These are phyloP conservation scores for Tiphia femorata DNA, from an alignment of 2,888 invertebrate genomes.

Conservation along the genomic window DNA sequence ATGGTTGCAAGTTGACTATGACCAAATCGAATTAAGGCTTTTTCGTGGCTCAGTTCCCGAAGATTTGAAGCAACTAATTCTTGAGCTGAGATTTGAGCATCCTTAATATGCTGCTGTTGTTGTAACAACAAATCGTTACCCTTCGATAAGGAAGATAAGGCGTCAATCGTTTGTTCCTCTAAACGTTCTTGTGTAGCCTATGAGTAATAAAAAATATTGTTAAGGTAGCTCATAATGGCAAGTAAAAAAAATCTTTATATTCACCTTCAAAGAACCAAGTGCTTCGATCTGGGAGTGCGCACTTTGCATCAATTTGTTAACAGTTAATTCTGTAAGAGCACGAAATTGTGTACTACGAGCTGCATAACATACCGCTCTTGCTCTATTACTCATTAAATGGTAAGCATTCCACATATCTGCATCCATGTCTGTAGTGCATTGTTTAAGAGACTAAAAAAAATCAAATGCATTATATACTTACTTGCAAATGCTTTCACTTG, in stretches of 20 bases:
- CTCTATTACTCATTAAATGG: constrained; percentile 77
- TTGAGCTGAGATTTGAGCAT: constrained; percentile 70
- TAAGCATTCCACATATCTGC: constrained; percentile 79
- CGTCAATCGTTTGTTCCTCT: constrained; percentile 67
- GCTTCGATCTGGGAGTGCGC: constrained; percentile 70
- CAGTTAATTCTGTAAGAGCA: constrained; percentile 75
- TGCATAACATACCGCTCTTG: constrained; percentile 77
- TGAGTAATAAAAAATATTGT: too few species aligned
- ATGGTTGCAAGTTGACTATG: constrained; percentile 72
- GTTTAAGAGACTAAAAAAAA: constrained; percentile 70
- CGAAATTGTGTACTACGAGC: constrained; percentile 76
- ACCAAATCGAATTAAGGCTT: constrained; percentile 73
- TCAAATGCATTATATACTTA: constrained; percentile 11
- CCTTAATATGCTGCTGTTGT: constrained; percentile 72
- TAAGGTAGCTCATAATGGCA: not conserved
- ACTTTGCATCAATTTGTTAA: constrained; percentile 74
- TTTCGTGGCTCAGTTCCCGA: constrained; percentile 73
- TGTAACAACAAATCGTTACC: constrained; percentile 70
- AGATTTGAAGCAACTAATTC: constrained; percentile 72
- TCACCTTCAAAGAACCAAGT: constrained; percentile 69
- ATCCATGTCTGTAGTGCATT: constrained; percentile 77
- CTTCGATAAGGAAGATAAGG: constrained; percentile 66
- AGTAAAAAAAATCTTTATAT: constrained; percentile 1
- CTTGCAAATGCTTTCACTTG: not conserved
- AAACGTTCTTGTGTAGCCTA: constrained; percentile 70